Evolutionary conservation across 64 coral and sea anemone genomes (phyloP), one percentile per base, ranked within the genome.

Genomic region (Montipora sp.): DNA sequence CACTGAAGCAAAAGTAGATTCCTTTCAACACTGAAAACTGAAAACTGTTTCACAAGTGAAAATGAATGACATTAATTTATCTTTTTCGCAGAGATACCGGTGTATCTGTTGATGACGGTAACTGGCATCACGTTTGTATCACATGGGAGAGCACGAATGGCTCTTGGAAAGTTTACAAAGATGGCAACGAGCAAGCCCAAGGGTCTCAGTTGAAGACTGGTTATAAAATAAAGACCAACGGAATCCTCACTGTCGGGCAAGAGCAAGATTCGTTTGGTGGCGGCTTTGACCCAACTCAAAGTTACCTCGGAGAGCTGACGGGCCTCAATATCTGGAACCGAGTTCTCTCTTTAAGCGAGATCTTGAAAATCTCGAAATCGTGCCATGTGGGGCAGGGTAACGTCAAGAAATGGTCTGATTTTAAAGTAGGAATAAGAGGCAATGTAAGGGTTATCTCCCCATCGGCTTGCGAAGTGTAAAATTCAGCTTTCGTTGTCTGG

Each of bases 111-210:
- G 78, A 85, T 70, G 90, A 92, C 15, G 90, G 90, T 50, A 14
- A 65, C 18, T 92, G 90, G 90, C 90, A 92, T 73, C 90, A 87
- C 80, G 69, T 91, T 92, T 24, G 24, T 24, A 24, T 24, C 24
- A 24, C 24, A 24, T 24, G 90, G 90, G 59, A 75, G 10, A 87
- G 63, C 75, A 48, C 23, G 15, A 74, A 74, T 93, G 91, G 83
- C 19, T 67, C 36, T 14, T 87, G 81, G 82, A 48, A 49, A 14
- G 18, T 92, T 5, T 92, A 92, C 73, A 92, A 87, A 69, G 81
- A 92, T 22, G 90, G 90, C 23, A 15, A 1, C 5, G 8, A 12
- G 3, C 22, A 60, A 67, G n/a, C 48, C 18, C 48, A 23, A 51
- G 81, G 81, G 20, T 59, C 12, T 65, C 27, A 53, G 19, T 46